These are phyloP conservation scores for Oophaga pumilio DNA, from an alignment of 2,113 vertebrate genomes.

Conservation along the genomic window DNA sequence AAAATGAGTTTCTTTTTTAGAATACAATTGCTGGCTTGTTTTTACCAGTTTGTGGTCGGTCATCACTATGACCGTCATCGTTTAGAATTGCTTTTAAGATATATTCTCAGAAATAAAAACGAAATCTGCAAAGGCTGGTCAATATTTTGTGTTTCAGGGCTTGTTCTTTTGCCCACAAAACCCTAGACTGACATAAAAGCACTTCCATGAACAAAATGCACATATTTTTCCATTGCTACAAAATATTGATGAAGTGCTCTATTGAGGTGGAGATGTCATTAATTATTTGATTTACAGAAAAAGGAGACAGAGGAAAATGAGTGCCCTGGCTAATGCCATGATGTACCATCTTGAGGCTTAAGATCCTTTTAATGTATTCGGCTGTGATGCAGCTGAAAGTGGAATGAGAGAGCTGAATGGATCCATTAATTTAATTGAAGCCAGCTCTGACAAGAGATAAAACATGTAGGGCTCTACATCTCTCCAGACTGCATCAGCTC, in stretches of 20 bases:
- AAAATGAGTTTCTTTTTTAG: background rate
- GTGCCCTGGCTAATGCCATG: constrained; percentile 86
- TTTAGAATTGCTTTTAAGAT: constrained; percentile 53
- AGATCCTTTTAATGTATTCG: constrained; percentile 99
- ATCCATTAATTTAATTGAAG: constrained; percentile 99
- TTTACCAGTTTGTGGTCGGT: background rate
- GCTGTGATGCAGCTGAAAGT: constrained; percentile 86
- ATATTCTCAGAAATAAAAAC: constrained; percentile 64
- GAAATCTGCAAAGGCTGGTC: constrained; percentile 64
- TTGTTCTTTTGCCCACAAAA: constrained; percentile 67
- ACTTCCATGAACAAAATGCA: constrained; percentile 64
- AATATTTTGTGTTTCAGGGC: constrained; percentile 78
- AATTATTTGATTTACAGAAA: constrained; percentile 87
- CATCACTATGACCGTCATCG: background rate
- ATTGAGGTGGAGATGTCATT: constrained; percentile 81
- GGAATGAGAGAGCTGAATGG: constrained; percentile 91
- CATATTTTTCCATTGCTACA: constrained; percentile 68
- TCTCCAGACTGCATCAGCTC: constrained; percentile 84
- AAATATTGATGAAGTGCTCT: constrained; percentile 78
- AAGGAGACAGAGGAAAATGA: constrained; percentile 78
- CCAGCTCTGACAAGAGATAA: constrained; percentile 94
- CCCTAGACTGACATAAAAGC: constrained; percentile 72
- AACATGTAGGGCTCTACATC: constrained; percentile 88
- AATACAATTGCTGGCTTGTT: background rate
- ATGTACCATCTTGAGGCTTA: constrained; percentile 96